Evolutionary conservation across 2,888 invertebrate genomes (phyloP).

Genomic region (Sicus ferrugineus): DNA sequence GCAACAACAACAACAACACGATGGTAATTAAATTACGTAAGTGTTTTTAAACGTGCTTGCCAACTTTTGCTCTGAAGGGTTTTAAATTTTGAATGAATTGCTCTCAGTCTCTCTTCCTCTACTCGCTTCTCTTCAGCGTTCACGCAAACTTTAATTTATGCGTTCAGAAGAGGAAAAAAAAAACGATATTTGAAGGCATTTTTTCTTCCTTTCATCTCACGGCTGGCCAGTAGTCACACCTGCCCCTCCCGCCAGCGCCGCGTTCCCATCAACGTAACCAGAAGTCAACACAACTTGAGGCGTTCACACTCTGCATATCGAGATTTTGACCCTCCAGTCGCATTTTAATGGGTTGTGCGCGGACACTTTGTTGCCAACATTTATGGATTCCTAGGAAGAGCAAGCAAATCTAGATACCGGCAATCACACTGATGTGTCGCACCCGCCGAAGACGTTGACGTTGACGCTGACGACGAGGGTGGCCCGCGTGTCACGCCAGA

Average conservation of each 20-base stretch:
- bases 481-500: not conserved
- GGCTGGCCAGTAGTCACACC: not conserved
- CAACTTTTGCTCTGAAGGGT: not conserved
- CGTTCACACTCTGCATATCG: not conserved
- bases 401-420: not conserved
- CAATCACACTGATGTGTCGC: constrained; percentile 1
- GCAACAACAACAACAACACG: not conserved
- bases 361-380: constrained; percentile 16
- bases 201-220: not conserved
- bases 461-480: not conserved
- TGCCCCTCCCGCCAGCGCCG: not conserved
- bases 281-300: not conserved
- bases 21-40: not conserved
- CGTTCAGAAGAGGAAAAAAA: not conserved
- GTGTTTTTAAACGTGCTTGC: too few relatives aligned
- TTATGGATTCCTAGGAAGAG: constrained; percentile 18
- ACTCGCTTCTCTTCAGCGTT: too few relatives aligned
- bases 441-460: not conserved
- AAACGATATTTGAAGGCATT: not conserved
- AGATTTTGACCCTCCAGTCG: constrained; percentile 3
- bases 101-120: too few relatives aligned
- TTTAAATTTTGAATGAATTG: not conserved
- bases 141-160: too few relatives aligned
- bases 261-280: not conserved
- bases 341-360: constrained; percentile 10